Conservation (phyloP, 2,113 vertebrate species). For the Microcebus griseorufus region DNA sequence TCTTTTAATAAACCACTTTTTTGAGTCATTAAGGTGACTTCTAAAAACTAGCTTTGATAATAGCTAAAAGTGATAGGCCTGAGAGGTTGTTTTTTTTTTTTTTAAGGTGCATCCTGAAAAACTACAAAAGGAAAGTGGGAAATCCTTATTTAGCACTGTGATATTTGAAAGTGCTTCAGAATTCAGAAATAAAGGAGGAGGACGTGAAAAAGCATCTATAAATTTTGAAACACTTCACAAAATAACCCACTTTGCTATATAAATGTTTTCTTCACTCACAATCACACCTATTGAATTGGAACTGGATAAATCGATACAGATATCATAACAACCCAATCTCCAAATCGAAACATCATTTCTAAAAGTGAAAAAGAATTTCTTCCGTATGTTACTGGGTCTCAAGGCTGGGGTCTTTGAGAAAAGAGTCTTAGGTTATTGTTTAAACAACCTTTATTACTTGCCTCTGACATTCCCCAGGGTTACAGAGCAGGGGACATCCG, state of each 20-base stretch:
- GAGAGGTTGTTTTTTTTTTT: background rate
- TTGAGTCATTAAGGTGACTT: conserved; percentile 2
- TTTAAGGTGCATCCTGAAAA: background rate
- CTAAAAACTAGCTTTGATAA: conserved; percentile 25
- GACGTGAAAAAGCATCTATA: background rate
- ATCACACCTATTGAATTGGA: background rate
- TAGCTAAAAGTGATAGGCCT: background rate
- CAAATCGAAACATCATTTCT: conserved; percentile 39
- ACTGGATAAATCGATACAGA: background rate
- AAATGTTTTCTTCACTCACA: background rate
- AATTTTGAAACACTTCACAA: conserved; percentile 12
- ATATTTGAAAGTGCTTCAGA: conserved; percentile 35
- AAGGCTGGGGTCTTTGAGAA: conserved; percentile 12
- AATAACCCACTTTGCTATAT: background rate
- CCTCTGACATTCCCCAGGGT: conserved; percentile 43
- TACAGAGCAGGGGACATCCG: conserved; percentile 31
- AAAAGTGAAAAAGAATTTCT: background rate
- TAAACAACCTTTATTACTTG: conserved; percentile 73
- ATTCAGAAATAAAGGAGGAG: background rate
- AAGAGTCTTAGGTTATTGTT: conserved; percentile 62
- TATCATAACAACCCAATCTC: background rate
- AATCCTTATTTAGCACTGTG: background rate
- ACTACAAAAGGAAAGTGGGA: background rate
- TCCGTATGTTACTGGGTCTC: background rate
- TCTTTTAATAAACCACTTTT: background rate